Base-by-base conservation (phyloP, 1,140 invertebrate species). In the Habropoda laboriosa region DNA sequence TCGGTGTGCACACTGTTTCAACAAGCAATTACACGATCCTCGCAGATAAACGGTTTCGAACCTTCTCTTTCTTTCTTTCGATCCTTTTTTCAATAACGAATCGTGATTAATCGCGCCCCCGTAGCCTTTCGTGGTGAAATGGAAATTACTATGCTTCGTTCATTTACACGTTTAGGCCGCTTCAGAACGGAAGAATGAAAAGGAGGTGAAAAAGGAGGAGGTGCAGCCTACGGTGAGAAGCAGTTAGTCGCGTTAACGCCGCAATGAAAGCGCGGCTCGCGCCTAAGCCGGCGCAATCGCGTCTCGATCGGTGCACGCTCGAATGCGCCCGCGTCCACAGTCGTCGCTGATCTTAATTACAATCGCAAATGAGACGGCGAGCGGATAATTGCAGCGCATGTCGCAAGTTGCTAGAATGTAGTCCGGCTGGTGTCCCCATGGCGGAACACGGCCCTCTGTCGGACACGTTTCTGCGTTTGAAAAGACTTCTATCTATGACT, bases 321-420 rank as follows among this genome's bases (percentile, higher is more conserved):
- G 60, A 86, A 76, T 86, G 85, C 80, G 67, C 57, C 51, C 83
- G 80, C 80, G 75, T 74, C 74, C 51, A 49, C 71, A 32, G 27
- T 21, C 42, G n/a, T 21, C 32, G 24, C 81, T 53, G 82, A 81
- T 87, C 89, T 89, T 90, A 90, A 84, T 90, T 90, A 88, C 88
- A 90, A 88, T 91, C 89, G 86, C 90, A 88, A 90, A 90, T 90
- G 88, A 90, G 88, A 87, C 86, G 85, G 86, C 66, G 87, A 87
- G 81, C 67, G 81, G 81, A 89, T 91, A 90, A 90, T 90, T 90
- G 85, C 83, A 58, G 79, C 66, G 81, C 67, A 87, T 90, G 82
- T 89, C 66, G 88, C 82, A 90, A 89, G 86, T 85, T 61, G 73
- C 68, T 80, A 86, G 82, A 81, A 86, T 83, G 79, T 82, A 71